Base-by-base conservation (phyloP, 2,113 vertebrate genomes). In the Porphyrio hochstetteri region DNA sequence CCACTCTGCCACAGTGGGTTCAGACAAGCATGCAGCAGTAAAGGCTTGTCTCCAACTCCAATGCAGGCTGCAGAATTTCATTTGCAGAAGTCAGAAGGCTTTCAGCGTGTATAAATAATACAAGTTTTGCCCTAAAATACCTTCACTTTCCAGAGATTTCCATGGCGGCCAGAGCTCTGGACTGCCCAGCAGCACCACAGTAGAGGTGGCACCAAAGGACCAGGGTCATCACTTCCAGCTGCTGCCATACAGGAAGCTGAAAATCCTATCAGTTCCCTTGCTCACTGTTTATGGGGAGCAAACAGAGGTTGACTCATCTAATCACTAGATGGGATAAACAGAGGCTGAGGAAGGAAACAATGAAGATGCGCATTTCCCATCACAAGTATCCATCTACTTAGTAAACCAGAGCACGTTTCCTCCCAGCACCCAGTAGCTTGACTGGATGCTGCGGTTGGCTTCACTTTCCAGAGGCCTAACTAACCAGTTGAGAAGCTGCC, bases 281-380 rank as follows among this genome's bases (percentile, higher is more conserved):
- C 50, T 56, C 38, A 7, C n/a, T 64, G 80, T n/a, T 86, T 40
- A 36, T 14, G 65, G 61, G 56, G 65, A 94, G 55, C 50, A 80
- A 80, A 12, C 16, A 4, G 53, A 64, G 74, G 44, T 64, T 23
- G 56, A 64, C 2, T 2, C 69, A 19, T 14, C 64, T 68, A 15
- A 78, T 53, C 48, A 11, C 69, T 31, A 13, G 2, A 7, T 1
- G 50, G 72, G 83, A 82, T 52, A 92, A 96, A 87, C 46, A 86
- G 87, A 65, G 77, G 53, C 65, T 74, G 83, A 92, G 74, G 92
- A 93, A 96, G 86, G 88, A 93, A 92, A 31, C 65, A 71, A 48
- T 78, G 90, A 65, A 92, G 92, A 93, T 80, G 69, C 53, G 29
- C 69, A 24, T 61, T 86, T 90, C 91, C 86, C 65, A 91, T 33